Conservation (phyloP, 2,888 invertebrate genomes). For the Malachius bipustulatus region DNA sequence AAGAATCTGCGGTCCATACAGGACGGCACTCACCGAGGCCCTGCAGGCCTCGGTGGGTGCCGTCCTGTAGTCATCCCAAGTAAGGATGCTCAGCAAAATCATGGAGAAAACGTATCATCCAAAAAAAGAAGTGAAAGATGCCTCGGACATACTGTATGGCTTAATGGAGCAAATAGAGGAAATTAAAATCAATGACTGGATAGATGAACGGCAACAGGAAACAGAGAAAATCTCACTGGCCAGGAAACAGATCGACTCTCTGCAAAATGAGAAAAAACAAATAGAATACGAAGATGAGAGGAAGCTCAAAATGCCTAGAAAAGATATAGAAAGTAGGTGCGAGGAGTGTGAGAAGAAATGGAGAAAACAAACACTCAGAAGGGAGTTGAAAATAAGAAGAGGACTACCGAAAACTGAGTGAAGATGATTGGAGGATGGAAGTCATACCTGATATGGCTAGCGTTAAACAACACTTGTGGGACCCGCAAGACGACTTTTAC, state of each 20-base stretch:
- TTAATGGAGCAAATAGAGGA: background rate
- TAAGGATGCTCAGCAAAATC: background rate
- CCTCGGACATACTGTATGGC: background rate
- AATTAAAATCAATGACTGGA: background rate
- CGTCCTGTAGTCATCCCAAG: background rate
- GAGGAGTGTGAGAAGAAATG: conserved; percentile 4
- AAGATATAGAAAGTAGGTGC: background rate
- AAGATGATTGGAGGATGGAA: background rate
- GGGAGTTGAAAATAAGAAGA: background rate
- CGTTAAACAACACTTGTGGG: conserved; percentile 1
- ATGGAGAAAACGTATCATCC: background rate
- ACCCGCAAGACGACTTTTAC: background rate
- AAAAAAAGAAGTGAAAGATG: background rate
- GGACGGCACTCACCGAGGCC: background rate
- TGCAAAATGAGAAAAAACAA: background rate
- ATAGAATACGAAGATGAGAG: background rate
- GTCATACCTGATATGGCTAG: background rate
- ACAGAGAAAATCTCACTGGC: conserved; percentile 1
- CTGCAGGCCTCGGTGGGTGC: background rate
- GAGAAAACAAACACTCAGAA: background rate
- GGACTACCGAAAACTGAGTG: background rate
- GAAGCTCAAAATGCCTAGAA: background rate
- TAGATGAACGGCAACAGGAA: background rate
- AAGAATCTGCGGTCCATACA: no score
- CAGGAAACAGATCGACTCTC: background rate